Percentiles rank a stretch among this genome's conserved stretches.
Evolutionary conservation across 2,888 invertebrate genomes (phyloP).

Genomic region (Scaptomyza flava): DNA sequence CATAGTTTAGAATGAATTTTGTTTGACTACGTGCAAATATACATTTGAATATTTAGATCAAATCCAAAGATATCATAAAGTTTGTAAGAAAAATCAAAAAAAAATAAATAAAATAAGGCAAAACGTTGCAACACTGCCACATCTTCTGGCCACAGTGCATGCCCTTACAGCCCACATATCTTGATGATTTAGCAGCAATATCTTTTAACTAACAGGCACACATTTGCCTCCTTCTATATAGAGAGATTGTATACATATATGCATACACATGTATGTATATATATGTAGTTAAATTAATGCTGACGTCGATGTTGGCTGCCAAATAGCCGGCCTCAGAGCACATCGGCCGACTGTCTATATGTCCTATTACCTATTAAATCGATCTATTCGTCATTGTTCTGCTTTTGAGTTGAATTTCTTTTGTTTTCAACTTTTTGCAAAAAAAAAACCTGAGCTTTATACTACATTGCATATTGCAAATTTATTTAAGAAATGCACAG

Average conservation of each 20-base stretch:
- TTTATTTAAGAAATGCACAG: too few relatives aligned
- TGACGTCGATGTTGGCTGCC: constrained; percentile 64
- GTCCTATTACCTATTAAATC: constrained; percentile 34
- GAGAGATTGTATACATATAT: constrained; percentile 2
- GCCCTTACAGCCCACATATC: constrained; percentile 41
- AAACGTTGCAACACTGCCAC: constrained; percentile 34
- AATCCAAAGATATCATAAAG: constrained; percentile 6
- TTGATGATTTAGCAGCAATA: constrained; percentile 15
- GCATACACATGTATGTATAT: constrained; percentile 1
- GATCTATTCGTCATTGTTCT: constrained; percentile 72
- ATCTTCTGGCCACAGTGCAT: constrained; percentile 27
- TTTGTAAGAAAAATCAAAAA: background rate
- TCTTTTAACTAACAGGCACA: background rate
- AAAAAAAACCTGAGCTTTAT: too few relatives aligned
- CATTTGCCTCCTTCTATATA: background rate
- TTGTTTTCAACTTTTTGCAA: background rate
- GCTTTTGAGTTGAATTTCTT: constrained; percentile 33
- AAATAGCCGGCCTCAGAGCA: constrained; percentile 63
- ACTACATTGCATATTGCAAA: too few relatives aligned
- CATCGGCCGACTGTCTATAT: constrained; percentile 29
- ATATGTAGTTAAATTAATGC: constrained; percentile 27
- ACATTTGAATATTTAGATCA: constrained; percentile 43
- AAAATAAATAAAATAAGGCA: background rate
- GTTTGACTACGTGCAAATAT: constrained; percentile 26
- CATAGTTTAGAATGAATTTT: constrained; percentile 31